Base-by-base conservation (phyloP, 2,888 invertebrate genomes). In the Notocelia uddmanniana region DNA sequence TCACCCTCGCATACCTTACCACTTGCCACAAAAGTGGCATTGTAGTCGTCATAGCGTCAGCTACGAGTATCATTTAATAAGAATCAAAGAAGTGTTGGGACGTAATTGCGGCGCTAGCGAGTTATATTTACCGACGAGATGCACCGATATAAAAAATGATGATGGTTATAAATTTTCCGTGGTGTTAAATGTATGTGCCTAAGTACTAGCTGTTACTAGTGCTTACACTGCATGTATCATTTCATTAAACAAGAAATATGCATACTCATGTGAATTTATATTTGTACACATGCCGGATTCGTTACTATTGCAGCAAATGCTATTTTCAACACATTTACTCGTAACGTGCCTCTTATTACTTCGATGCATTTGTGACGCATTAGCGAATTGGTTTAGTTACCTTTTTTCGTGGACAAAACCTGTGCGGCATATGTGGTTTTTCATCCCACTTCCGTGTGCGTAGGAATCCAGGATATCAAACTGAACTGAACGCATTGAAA, bases 321-420 rank as follows among this genome's bases (percentile, higher is more conserved):
- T 78, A 80, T 79, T 82, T 82, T 76, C 73, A 77, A 79, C 76
- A 80, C 81, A 81, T n/a, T n/a, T n/a, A n/a, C n/a, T n/a, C n/a
- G n/a, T n/a, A n/a, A n/a, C n/a, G n/a, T n/a, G n/a, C n/a, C n/a
- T n/a, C n/a, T n/a, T n/a, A n/a, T n/a, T n/a, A n/a, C n/a, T n/a
- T n/a, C n/a, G n/a, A n/a, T n/a, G n/a, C n/a, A n/a, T n/a, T n/a
- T n/a, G n/a, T n/a, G n/a, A n/a, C n/a, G n/a, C n/a, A n/a, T 84
- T 45, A 45, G 45, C 45, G n/a, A 45, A 45, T 45, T 45, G 15
- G 45, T 45, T 1, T n/a, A 37, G 13, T 13, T 37, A 37, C n/a
- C n/a, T n/a, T n/a, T n/a, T n/a, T n/a, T n/a, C n/a, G n/a, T n/a
- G n/a, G n/a, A n/a, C n/a, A n/a, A n/a, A n/a, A n/a, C n/a, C n/a